Percentiles rank a stretch among this genome's conserved stretches.
phyloP scores from a whole-genome alignment of 2,113 vertebrate species.

The Xerus inauris region DNA sequence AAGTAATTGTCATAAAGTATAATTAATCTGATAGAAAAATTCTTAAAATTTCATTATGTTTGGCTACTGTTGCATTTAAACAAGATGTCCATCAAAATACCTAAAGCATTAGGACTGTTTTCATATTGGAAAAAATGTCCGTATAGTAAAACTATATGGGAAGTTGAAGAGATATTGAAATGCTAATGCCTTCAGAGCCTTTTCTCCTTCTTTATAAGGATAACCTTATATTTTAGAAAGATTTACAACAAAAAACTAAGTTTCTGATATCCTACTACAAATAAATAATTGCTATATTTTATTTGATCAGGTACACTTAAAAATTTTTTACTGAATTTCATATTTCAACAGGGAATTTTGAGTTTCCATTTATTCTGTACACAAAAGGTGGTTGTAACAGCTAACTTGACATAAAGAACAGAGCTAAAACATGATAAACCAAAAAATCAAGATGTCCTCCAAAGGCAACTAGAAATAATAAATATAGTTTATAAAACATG shows the following conservation, averaged over 20 bases:
- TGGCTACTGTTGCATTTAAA: background rate
- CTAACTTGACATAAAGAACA: conserved; percentile 46
- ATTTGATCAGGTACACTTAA: conserved; percentile 41
- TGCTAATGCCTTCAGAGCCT: too few relatives aligned
- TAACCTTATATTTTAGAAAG: conserved; percentile 24
- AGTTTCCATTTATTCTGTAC: conserved; percentile 56
- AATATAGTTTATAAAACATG: conserved; percentile 47
- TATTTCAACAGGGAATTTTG: conserved; percentile 49
- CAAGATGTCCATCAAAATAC: conserved; percentile 32
- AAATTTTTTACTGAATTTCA: conserved; percentile 63
- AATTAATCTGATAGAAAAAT: background rate
- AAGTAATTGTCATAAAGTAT: background rate
- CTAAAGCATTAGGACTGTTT: background rate
- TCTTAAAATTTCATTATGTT: background rate
- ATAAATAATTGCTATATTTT: conserved; percentile 46
- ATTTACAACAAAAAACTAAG: conserved; percentile 41
- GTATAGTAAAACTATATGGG: conserved; percentile 20
- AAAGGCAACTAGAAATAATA: conserved; percentile 60
- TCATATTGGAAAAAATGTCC: conserved; percentile 15
- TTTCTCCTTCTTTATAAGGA: too few relatives aligned
- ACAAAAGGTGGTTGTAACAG: conserved; percentile 14
- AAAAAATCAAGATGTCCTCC: conserved; percentile 49
- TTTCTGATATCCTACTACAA: conserved; percentile 32
- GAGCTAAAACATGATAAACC: background rate
- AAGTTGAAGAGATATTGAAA: too few relatives aligned